Conservation (phyloP, 92 coral and sea anemone genomes). For the Chrysogorgia sp. region DNA sequence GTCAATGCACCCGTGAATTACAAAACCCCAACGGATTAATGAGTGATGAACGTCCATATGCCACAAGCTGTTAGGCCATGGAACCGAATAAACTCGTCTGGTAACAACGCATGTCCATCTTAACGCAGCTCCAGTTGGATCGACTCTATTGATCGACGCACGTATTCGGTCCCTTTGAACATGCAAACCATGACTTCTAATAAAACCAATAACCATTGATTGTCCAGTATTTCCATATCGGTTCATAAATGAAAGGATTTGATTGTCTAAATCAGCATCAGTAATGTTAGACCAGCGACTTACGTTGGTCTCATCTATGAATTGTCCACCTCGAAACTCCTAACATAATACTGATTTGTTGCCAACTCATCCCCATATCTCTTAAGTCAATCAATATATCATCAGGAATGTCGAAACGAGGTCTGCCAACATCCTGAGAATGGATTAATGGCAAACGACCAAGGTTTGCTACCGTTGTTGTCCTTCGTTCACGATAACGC, state of each 20-base stretch:
- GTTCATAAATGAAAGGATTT: constrained; percentile 15
- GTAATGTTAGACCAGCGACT: constrained; percentile 10
- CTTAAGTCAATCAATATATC: no score
- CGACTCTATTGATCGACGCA: constrained; percentile 56
- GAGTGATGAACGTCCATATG: constrained; percentile 62
- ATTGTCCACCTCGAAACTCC: constrained; percentile 38
- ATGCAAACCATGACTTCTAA: constrained; percentile 35
- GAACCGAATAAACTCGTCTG: constrained; percentile 53
- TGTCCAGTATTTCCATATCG: constrained; percentile 48
- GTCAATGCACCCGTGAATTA: constrained; percentile 57
- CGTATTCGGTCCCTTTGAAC: constrained; percentile 29
- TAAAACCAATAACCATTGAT: constrained; percentile 28
- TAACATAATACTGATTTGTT: background rate
- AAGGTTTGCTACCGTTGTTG: no score
- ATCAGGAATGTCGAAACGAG: no score
- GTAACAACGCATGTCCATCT: constrained; percentile 56
- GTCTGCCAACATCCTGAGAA: no score
- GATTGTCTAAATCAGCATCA: constrained; percentile 27
- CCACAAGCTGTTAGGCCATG: constrained; percentile 61
- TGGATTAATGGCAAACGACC: no score
- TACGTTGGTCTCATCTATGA: constrained; percentile 17
- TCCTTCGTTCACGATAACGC: no score
- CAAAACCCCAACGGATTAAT: constrained; percentile 45
- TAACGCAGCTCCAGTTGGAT: constrained; percentile 56
- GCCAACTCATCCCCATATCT: no score